These are phyloP conservation scores for Iphiclides podalirius DNA, from an alignment of 2,888 invertebrate genomes.

Conservation along the genomic window DNA sequence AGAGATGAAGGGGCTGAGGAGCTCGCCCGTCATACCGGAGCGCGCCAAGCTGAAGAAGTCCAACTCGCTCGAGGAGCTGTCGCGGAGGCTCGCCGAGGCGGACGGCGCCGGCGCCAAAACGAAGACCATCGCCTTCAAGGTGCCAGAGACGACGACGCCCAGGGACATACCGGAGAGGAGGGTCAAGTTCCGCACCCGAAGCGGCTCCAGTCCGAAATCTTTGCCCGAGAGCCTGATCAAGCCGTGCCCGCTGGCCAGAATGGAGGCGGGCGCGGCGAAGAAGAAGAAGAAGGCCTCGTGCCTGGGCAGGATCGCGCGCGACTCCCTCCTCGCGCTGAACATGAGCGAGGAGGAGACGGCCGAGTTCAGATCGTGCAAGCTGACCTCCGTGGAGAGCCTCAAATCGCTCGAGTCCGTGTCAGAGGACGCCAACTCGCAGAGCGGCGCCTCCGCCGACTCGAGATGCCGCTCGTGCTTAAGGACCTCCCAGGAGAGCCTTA, in stretches of 20 bases:
- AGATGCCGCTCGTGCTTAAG: constrained; percentile 62
- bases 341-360: constrained; percentile 74
- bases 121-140: constrained; percentile 66
- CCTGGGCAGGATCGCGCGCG: constrained; percentile 69
- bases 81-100: constrained; percentile 37
- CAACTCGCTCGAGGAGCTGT: constrained; percentile 63
- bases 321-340: constrained; percentile 67
- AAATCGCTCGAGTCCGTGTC: constrained; percentile 70
- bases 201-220: constrained; percentile 71
- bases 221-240: constrained; percentile 68
- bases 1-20: constrained; percentile 48
- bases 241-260: constrained; percentile 56
- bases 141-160: constrained; percentile 63
- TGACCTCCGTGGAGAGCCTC: constrained; percentile 69
- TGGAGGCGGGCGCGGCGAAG: constrained; percentile 51
- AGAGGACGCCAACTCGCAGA: constrained; percentile 68
- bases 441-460: constrained; percentile 65
- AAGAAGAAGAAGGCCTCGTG: constrained; percentile 69
- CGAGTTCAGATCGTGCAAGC: constrained; percentile 65
- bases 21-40: constrained; percentile 61
- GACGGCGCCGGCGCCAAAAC: constrained; percentile 53
- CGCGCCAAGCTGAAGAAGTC: constrained; percentile 64
- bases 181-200: constrained; percentile 52
- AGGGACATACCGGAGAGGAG: constrained; percentile 66
- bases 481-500: constrained; percentile 68